phyloP scores from a whole-genome alignment of 2,888 invertebrate genomes.

The Mellilla xanthometata region DNA sequence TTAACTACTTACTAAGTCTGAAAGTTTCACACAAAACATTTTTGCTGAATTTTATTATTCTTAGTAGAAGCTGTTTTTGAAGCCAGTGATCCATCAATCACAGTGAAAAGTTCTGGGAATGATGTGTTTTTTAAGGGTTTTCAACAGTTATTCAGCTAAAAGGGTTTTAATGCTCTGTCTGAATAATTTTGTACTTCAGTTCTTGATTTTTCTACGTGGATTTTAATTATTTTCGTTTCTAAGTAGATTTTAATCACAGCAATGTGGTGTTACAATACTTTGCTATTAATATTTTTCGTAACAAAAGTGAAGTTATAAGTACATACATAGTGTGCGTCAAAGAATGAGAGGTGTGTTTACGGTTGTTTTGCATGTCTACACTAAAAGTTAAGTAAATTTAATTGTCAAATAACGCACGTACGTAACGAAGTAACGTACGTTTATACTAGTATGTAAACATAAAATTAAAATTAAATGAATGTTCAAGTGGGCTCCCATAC shows the following conservation, averaged over 20 bases:
- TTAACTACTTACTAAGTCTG: neutral
- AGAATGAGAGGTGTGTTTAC: too few species aligned
- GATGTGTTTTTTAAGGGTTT: slow-evolving; percentile 22
- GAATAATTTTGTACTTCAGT: slow-evolving; percentile 20
- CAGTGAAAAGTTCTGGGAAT: slow-evolving; percentile 20
- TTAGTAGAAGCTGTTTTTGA: slow-evolving; percentile 21
- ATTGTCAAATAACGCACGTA: too few species aligned
- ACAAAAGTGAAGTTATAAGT: too few species aligned
- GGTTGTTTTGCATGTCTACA: too few species aligned
- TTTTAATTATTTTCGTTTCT: slow-evolving; percentile 5
- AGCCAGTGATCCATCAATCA: slow-evolving; percentile 31
- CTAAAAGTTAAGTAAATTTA: too few species aligned
- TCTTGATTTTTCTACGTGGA: slow-evolving; percentile 2
- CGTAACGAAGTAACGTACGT: too few species aligned
- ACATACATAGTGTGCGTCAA: too few species aligned
- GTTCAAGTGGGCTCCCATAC: too few species aligned
- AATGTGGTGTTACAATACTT: neutral
- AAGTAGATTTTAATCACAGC: neutral
- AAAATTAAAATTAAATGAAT: too few species aligned
- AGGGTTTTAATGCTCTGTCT: slow-evolving; percentile 18
- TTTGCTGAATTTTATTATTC: slow-evolving; percentile 16
- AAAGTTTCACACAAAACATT: slow-evolving; percentile 14
- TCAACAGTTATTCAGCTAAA: slow-evolving; percentile 12
- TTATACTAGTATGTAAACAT: too few species aligned
- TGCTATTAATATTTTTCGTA: too few species aligned